Base-by-base conservation (phyloP, 2,113 vertebrate species). In the Notothenia coriiceps region DNA sequence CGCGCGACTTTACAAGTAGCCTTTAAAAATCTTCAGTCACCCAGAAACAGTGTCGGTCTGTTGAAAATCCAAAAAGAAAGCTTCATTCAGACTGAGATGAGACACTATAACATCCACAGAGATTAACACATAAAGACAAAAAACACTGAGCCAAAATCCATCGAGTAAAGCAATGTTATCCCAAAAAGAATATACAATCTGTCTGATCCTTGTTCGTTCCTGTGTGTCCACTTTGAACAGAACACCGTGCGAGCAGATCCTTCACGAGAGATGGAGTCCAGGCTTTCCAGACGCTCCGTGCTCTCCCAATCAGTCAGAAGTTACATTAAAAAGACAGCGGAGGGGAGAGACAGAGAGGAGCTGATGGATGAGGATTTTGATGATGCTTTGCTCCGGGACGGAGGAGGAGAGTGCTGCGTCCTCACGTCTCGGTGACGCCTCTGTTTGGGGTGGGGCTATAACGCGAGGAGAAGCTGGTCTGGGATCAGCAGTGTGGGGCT, bases 391-490 rank as follows among this genome's bases (percentile, higher is more conserved):
- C 96, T 95, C 93, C 90, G 92, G 95, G 94, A 94, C 94, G 92
- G 90, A 94, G 95, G 95, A 88, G 80, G 87, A 91, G 85, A 90
- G 74, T 95, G 96, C 94, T 92, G 95, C 95, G 96, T 95, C 95
- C 93, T 83, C 92, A 94, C 96, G 96, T 96, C 95, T 94, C 90
- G 88, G 93, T 94, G 95, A 95, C 96, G 96, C 94, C 86, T 25
- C 89, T 78, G 94, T 40, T 91, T 47, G 73, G 90, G 96, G 96
- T 91, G 94, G 93, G 84, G 89, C 91, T 94, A 91, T 94, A 91
- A 93, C 94, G 94, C 94, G 94, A 92, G 93, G 93, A 93, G 60
- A 44, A 55, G 93, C 92, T 93, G 75, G 87, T 92, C 93, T 92
- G 93, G 86, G 92, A 95, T 93, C 94, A 94, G 94, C 92, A 93